Conservation (phyloP, 2,888 invertebrate species). For the Polia nebulosa region DNA sequence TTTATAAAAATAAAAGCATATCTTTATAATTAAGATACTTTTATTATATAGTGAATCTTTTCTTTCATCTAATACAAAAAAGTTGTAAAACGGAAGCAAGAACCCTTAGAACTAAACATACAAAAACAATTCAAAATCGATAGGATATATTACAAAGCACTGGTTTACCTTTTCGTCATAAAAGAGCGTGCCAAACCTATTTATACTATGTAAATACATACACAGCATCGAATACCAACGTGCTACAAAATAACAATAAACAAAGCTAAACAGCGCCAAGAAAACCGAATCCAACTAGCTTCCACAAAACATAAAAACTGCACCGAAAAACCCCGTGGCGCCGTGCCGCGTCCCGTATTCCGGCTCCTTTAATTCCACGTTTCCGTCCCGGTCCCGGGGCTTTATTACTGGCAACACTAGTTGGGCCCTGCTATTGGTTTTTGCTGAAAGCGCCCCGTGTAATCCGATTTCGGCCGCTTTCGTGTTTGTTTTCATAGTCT, state of each 20-base stretch:
- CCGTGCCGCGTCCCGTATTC: slow-evolving; percentile 35
- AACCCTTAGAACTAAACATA: slow-evolving; percentile 31
- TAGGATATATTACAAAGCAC: slow-evolving; percentile 4
- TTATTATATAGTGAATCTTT: slow-evolving; percentile 26
- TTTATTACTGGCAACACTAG: slow-evolving; percentile 59
- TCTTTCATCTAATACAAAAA: slow-evolving; percentile 9
- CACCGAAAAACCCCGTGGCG: slow-evolving; percentile 27
- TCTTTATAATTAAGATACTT: slow-evolving; percentile 22
- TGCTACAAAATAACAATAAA: slow-evolving; percentile 3
- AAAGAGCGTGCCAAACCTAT: not conserved
- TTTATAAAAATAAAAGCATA: slow-evolving; percentile 36
- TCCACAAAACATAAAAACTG: slow-evolving; percentile 35
- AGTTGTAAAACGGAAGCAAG: slow-evolving; percentile 25
- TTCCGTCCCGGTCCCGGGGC: slow-evolving; percentile 60
- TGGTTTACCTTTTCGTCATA: not conserved
- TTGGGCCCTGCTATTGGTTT: slow-evolving; percentile 68
- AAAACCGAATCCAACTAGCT: slow-evolving; percentile 26
- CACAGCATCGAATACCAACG: not conserved
- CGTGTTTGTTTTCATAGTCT: slow-evolving; percentile 74
- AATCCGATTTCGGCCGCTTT: slow-evolving; percentile 74
- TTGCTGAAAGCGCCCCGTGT: slow-evolving; percentile 70
- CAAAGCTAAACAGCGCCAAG: slow-evolving; percentile 4
- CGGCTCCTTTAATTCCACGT: slow-evolving; percentile 57
- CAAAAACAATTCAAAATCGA: slow-evolving; percentile 51
- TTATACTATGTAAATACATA: too few species aligned